phyloP scores from a whole-genome alignment of 1,140 invertebrate species.

The Drosophila triauraria region DNA sequence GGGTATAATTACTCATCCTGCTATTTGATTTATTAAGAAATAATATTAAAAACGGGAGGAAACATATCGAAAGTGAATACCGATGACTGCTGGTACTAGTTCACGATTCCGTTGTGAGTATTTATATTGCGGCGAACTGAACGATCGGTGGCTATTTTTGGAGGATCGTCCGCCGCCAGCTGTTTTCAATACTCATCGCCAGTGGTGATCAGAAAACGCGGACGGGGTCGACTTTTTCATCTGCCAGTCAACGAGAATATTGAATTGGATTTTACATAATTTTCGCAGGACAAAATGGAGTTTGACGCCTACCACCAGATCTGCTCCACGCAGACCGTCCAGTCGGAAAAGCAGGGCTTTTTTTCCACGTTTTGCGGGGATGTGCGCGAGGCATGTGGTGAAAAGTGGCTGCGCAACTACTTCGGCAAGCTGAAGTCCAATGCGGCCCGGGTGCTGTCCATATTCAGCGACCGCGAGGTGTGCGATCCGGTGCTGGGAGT shows the following conservation, averaged over 20 bases:
- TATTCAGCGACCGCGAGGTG: slow-evolving; percentile 86
- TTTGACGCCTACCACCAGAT: slow-evolving; percentile 84
- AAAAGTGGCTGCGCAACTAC: slow-evolving; percentile 86
- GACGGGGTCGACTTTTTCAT: slow-evolving; percentile 35
- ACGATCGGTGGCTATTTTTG: slow-evolving; percentile 73
- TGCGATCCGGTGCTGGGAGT: slow-evolving; percentile 85
- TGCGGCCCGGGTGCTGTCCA: slow-evolving; percentile 85
- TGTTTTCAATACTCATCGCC: slow-evolving; percentile 63
- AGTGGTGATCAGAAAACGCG: slow-evolving; percentile 45
- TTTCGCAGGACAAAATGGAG: slow-evolving; percentile 56
- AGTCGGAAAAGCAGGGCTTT: slow-evolving; percentile 87
- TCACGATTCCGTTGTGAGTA: slow-evolving; percentile 46
- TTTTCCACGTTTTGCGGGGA: slow-evolving; percentile 86
- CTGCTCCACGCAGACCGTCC: slow-evolving; percentile 87
- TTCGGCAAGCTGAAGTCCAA: slow-evolving; percentile 87
- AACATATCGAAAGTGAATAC: slow-evolving; percentile 35
- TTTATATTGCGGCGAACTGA: slow-evolving; percentile 68
- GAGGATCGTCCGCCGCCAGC: slow-evolving; percentile 63
- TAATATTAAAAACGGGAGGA: neutral
- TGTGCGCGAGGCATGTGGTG: slow-evolving; percentile 83
- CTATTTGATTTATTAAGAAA: too few species aligned
- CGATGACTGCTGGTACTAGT: slow-evolving; percentile 31
- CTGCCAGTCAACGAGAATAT: slow-evolving; percentile 13
- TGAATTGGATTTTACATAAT: slow-evolving; percentile 64
- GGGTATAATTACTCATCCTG: too few species aligned